Percentiles rank a stretch among this genome's conserved stretches.
Conservation (phyloP, 2,888 invertebrate genomes). For the Ennomos erosarius region DNA sequence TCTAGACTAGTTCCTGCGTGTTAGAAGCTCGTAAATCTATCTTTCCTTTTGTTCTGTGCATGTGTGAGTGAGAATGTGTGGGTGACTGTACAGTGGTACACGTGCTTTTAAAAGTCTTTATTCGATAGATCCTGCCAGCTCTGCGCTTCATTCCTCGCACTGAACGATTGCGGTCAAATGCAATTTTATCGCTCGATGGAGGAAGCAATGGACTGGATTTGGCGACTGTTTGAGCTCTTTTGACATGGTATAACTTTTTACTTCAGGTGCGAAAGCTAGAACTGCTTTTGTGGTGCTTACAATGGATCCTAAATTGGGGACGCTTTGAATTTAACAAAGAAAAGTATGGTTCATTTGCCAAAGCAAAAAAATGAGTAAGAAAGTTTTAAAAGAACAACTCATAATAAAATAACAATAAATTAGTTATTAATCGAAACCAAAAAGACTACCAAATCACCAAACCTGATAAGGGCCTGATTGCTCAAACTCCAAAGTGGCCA, state of each 20-base stretch:
- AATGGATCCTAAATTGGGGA: no score
- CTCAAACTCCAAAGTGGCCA: no score
- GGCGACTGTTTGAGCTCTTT: constrained; percentile 5
- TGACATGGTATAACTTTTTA: neutral
- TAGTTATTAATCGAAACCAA: no score
- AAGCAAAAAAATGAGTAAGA: no score
- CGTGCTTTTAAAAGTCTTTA: no score
- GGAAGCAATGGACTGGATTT: constrained; percentile 10
- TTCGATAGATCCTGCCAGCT: constrained; percentile 1
- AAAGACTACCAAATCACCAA: no score
- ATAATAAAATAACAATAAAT: no score
- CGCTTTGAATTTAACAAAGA: no score
- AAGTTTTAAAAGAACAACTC: no score
- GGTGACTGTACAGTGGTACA: neutral
- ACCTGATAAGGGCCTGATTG: no score
- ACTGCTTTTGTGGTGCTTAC: neutral
- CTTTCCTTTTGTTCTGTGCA: neutral
- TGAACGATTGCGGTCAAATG: constrained; percentile 5
- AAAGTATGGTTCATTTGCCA: no score
- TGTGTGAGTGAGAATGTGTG: neutral
- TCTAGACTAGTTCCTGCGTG: neutral
- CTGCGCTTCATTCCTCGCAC: neutral
- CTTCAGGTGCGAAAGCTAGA: neutral
- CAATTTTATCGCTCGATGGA: constrained; percentile 12
- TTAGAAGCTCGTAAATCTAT: constrained; percentile 4